Evolutionary conservation across 2,113 vertebrate species (phyloP), one percentile per base, ranked within the genome.

Genomic region (Apistogramma diplotaenia): DNA sequence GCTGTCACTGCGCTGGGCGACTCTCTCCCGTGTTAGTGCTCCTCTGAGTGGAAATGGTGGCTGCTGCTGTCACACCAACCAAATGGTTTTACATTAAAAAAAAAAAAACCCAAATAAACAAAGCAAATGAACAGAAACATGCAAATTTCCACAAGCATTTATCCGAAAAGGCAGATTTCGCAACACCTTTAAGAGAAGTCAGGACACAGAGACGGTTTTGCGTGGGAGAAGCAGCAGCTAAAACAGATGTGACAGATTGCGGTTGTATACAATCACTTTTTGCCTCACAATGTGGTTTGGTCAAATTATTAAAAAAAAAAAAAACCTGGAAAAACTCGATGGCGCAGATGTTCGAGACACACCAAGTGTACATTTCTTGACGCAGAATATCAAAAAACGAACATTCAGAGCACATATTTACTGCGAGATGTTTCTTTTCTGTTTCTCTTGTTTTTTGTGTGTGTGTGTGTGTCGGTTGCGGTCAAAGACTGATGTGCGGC

Each of bases 141-240:
- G n/a, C n/a, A n/a, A n/a, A n/a, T 86, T 83, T 82, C 91, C 91
- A 94, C 91, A 92, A 93, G 91, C 94, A 84, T 76, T 75, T 57
- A 43, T 33, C 61, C 61, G 51, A 85, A 86, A 86, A 31, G 31
- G 49, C 46, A 59, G 54, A 33, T 78, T 43, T 58, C 75, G 51
- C 74, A 77, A 85, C 43, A 33, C 12, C 25, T 72, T 27, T 12
- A 10, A 53, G 74, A 60, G 65, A 83, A 61, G 54, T 54, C 2
- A 29, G 59, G 25, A 77, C 16, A 49, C 46, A 55, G 33, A 43
- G 29, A 71, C 55, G 59, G 58, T 19, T 33, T 25, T 46, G 16
- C 25, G n/a, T 53, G n/a, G 54, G 53, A 53, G 58, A 60, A 37
- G 12, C 25, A 25, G 49, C 23, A 60, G 53, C 13, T 55, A 7